Base-by-base conservation (phyloP, 1,140 invertebrate genomes). In the Proales similis region DNA sequence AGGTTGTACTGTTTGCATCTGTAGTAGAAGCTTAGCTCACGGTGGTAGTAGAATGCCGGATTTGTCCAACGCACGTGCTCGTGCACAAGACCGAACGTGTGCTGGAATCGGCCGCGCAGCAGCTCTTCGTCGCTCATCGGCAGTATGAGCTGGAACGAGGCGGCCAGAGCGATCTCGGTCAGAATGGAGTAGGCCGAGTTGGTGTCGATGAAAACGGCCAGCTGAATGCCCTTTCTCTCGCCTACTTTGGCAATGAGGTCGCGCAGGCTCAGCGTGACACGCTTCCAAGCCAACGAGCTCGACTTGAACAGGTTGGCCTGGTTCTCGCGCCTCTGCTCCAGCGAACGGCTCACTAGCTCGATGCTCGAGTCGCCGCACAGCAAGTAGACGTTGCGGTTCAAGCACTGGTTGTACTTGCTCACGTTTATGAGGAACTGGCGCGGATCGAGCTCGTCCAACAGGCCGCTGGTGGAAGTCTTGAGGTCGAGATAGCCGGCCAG, bases 401-500 rank as follows among this genome's bases (percentile, higher is more conserved):
- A 38, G 38, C 39, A 38, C 27, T 20, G 4, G 42, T 63, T 63
- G 30, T 29, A 63, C 42, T 63, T 63, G 1, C 32, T 38, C 2
- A 63, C 60, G 27, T 63, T 63, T 17, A 63, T 5, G 14, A 63
- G 27, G 42, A 63, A 63, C n/a, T 30, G 36, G 12, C 60, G 27
- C 17, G 60, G 60, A 30, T 63, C 60, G 0, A 63, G 45, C 14
- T 11, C 48, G n/a, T 4, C 26, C n/a, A 47, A 47, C 6, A 63
- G 29, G 14, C 60, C 60, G 11, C 36, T 14, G 12, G 17, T 9
- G 1, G 26, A 61, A 14, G 60, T 48, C 9, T 36, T 27, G 19
- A 63, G 27, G 30, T 63, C 60, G n/a, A 63, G 14, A 38, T 63
- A 63, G 17, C 60, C 60, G 3, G 43, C 26, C n/a, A 63, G 30